Base-by-base conservation (phyloP, 2,888 invertebrate species). In the Bembecia ichneumoniformis region DNA sequence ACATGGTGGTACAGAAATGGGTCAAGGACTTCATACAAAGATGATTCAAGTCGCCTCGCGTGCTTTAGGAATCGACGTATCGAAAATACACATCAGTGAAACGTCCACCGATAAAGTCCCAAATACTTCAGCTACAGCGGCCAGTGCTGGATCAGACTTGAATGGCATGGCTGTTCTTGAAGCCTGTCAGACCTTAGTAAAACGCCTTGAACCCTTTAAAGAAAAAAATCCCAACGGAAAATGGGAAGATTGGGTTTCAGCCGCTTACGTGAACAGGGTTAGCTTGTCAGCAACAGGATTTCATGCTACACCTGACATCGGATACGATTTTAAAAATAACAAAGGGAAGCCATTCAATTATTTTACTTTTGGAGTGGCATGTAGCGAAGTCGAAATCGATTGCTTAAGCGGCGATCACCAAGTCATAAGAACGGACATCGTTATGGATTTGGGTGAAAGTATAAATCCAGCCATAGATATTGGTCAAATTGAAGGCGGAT, bases 1-100 rank as follows among this genome's bases (percentile, higher is more conserved):
- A 0, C 97, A 96, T 70, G 96, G 96, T 35, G 98, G 97, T n/a
- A 93, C 94, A 7, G 98, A 98, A 88, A 98, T 98, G 94, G 98
- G 98, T 0, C 98, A 98, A 83, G 98, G 98, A 1, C 84, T 99
- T 3, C 95, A 97, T 71, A 98, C 96, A 0, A 98, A 98, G 88
- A 96, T 97, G 94, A 92, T 96, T 49, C 97, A 98, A 90, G 92
- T 96, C 10, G 95, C 96, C 3, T 93, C 95, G 45, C 88, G 92
- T 54, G 89, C 88, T 0, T 81, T 97, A 11, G 91, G 89, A 47
- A 90, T 95, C 35, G 90, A 93, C 3, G 71, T 89, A 0, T 90
- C 92, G 0, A 90, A 91, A 63, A 95, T 96, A 61, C 93, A 95
- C 68, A 92, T 96, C 11, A 90, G 90, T 20, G 96, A 96, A 74